phyloP scores from a whole-genome alignment of 2,113 vertebrate genomes.

The Pholis gunnellus region DNA sequence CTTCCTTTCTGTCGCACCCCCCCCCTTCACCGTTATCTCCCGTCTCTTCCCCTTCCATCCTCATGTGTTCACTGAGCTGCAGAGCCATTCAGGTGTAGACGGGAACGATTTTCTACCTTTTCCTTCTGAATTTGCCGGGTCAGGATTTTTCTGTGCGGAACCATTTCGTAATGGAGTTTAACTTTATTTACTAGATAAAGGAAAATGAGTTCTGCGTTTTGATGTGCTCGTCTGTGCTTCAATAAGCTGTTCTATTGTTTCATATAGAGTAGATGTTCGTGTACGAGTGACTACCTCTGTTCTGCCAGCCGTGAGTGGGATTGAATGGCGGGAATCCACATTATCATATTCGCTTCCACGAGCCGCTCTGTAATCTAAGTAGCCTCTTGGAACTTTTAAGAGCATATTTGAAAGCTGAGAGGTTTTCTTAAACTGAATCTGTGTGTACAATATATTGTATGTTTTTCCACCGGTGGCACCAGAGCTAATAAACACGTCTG shows the following conservation, averaged over 20 bases:
- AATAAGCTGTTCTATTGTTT: slow-evolving; percentile 76
- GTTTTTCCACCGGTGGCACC: slow-evolving; percentile 1
- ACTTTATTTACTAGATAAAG: slow-evolving; percentile 84
- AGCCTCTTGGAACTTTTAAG: slow-evolving; percentile 35
- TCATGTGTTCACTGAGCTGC: slow-evolving; percentile 85
- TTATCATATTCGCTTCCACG: slow-evolving; percentile 37
- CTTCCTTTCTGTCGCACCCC: slow-evolving; percentile 70
- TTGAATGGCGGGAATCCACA: slow-evolving; percentile 55
- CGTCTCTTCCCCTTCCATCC: slow-evolving; percentile 73
- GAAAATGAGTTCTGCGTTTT: slow-evolving; percentile 72
- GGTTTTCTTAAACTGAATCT: slow-evolving; percentile 21
- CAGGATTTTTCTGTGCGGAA: slow-evolving; percentile 79
- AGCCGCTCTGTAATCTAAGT: slow-evolving; percentile 43
- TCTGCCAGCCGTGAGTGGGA: slow-evolving; percentile 59
- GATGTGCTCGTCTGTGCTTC: slow-evolving; percentile 68
- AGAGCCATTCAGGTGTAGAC: slow-evolving; percentile 83
- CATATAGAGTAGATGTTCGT: slow-evolving; percentile 70
- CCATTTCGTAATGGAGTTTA: slow-evolving; percentile 81
- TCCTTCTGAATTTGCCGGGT: slow-evolving; percentile 76
- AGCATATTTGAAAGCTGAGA: slow-evolving; percentile 15
- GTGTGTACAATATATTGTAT: slow-evolving; percentile 19
- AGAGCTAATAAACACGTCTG: slow-evolving; percentile 11
- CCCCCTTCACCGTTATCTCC: slow-evolving; percentile 72
- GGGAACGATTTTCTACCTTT: slow-evolving; percentile 79
- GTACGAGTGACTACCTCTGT: slow-evolving; percentile 72